These are phyloP conservation scores for Ypsolopha sequella DNA, from an alignment of 2,888 invertebrate species.

Conservation along the genomic window DNA sequence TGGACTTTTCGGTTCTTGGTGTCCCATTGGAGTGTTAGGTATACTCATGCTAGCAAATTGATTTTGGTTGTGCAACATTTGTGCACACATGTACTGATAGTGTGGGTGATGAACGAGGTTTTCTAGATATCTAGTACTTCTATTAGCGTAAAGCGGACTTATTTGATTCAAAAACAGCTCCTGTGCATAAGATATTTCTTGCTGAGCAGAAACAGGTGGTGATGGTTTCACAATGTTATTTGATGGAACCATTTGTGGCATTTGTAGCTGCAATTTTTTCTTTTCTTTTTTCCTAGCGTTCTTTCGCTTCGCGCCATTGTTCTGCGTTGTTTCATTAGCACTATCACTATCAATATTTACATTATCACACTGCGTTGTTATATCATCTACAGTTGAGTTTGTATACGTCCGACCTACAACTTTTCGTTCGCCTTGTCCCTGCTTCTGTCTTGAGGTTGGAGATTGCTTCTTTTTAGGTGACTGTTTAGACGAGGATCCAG, in stretches of 20 bases:
- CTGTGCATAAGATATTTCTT: constrained; percentile 22
- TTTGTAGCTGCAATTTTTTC: constrained; percentile 30
- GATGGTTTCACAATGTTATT: constrained; percentile 14
- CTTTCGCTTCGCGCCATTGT: constrained; percentile 25
- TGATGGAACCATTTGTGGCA: constrained; percentile 16
- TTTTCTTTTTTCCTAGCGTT: constrained; percentile 40
- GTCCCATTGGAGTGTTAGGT: constrained; percentile 12
- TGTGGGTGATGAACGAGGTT: constrained; percentile 49
- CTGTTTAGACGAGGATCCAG: constrained; percentile 3
- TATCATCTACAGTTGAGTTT: not conserved
- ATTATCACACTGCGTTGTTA: constrained; percentile 1
- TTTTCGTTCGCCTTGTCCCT: not conserved
- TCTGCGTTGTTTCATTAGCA: constrained; percentile 11
- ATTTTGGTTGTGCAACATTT: constrained; percentile 28
- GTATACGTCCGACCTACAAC: not conserved
- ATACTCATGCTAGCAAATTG: constrained; percentile 16
- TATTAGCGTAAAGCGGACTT: constrained; percentile 35
- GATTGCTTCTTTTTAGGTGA: constrained; percentile 10
- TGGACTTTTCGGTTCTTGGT: not conserved
- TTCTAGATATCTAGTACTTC: constrained; percentile 47
- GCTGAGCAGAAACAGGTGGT: constrained; percentile 12
- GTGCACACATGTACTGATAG: constrained; percentile 32
- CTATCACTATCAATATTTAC: constrained; percentile 22
- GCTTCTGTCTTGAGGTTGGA: constrained; percentile 9
- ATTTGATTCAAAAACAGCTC: constrained; percentile 36